Conservation (phyloP, 1,140 invertebrate species). For the Agrilus planipennis region DNA sequence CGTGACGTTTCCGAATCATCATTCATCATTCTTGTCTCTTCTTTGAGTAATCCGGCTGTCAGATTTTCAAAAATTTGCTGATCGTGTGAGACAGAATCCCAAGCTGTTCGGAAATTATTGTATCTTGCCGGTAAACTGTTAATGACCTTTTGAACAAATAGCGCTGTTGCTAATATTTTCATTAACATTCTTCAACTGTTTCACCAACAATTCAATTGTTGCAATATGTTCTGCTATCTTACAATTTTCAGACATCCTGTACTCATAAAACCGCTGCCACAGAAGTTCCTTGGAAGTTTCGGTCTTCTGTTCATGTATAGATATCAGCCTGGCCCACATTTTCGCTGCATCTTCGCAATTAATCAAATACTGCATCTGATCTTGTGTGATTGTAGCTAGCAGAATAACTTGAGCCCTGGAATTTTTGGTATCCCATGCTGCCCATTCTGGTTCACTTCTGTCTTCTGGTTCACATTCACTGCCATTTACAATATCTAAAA, state of each 20-base stretch:
- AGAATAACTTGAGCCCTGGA: constrained; percentile 19
- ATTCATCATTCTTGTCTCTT: constrained; percentile 12
- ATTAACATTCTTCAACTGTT: constrained; percentile 17
- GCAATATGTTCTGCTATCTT: constrained; percentile 9
- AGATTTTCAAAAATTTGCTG: constrained; percentile 18
- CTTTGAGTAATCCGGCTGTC: constrained; percentile 15
- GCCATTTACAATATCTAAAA: constrained; percentile 2
- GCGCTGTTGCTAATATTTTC: constrained; percentile 12
- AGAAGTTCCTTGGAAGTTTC: neutral
- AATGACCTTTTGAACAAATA: constrained; percentile 10
- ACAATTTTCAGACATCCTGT: neutral
- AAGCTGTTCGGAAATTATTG: constrained; percentile 15
- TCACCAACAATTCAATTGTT: constrained; percentile 12
- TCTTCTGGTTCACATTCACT: constrained; percentile 3
- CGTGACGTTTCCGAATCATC: constrained; percentile 3
- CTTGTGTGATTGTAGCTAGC: constrained; percentile 16
- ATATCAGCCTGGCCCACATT: constrained; percentile 29
- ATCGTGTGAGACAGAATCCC: constrained; percentile 13
- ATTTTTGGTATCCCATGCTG: constrained; percentile 14
- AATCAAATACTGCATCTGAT: constrained; percentile 26
- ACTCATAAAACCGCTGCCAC: neutral
- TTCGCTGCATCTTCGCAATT: constrained; percentile 23
- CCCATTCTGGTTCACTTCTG: constrained; percentile 4
- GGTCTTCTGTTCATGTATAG: constrained; percentile 28
- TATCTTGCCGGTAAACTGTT: constrained; percentile 13